Percentiles rank a stretch among this genome's conserved stretches.
phyloP scores from a whole-genome alignment of 2,888 invertebrate genomes.

The Limnephilus lunatus region DNA sequence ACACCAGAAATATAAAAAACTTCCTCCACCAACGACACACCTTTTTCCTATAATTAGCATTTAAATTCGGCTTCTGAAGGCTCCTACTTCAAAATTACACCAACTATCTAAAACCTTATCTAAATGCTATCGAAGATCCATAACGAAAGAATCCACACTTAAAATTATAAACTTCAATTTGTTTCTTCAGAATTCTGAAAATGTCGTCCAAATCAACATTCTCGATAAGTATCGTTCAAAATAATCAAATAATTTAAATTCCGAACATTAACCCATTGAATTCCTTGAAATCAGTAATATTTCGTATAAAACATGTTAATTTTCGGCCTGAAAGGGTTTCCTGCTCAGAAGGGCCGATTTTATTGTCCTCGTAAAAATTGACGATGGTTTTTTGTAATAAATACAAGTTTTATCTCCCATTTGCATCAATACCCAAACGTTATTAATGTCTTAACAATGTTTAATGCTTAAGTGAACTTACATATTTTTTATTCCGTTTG shows the following conservation, averaged over 20 bases:
- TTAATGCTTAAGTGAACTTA: neutral
- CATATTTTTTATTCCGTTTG: neutral
- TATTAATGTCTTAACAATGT: conserved; percentile 25
- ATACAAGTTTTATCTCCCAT: conserved; percentile 26
- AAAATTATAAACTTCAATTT: neutral
- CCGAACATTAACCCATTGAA: conserved; percentile 7
- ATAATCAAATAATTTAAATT: conserved; percentile 39
- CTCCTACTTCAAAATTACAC: neutral
- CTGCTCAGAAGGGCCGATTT: conserved; percentile 55
- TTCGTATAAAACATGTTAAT: conserved; percentile 58
- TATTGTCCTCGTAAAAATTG: conserved; percentile 60
- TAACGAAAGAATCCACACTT: neutral
- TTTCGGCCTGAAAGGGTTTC: conserved; percentile 53
- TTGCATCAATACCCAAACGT: conserved; percentile 25
- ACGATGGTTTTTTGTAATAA: conserved; percentile 48
- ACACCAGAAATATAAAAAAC: too few species aligned
- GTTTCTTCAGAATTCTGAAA: conserved; percentile 6
- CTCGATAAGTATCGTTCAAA: neutral
- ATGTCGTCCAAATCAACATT: conserved; percentile 8
- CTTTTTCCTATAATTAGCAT: neutral
- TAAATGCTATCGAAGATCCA: neutral
- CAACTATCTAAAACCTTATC: neutral
- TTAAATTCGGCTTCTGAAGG: neutral
- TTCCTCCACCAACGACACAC: too few species aligned
- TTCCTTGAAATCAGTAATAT: conserved; percentile 28